Evolutionary conservation across 2,888 invertebrate species (phyloP).

Genomic region (Elegia similella): DNA sequence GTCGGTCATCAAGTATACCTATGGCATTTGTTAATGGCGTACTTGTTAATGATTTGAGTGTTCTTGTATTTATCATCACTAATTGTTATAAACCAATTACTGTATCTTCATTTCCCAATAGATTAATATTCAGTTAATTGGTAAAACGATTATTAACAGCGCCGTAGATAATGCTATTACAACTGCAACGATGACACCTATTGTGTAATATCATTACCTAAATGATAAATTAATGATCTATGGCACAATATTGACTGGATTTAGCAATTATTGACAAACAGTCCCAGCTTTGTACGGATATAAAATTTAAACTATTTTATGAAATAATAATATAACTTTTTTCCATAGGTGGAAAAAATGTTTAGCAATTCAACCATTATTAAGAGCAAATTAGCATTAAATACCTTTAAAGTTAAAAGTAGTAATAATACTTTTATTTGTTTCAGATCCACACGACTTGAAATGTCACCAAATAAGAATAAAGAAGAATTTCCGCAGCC

Average conservation of each 20-base stretch:
- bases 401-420: too few species aligned
- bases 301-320: too few species aligned
- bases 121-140: background rate
- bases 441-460: slow-evolving; percentile 46
- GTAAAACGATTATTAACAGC: background rate
- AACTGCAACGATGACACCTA: background rate
- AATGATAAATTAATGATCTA: background rate
- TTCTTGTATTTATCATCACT: background rate
- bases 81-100: background rate
- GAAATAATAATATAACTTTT: too few species aligned
- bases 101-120: background rate
- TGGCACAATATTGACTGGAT: background rate
- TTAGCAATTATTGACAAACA: background rate
- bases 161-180: background rate
- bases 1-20: background rate
- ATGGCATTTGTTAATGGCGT: background rate
- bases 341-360: too few species aligned
- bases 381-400: too few species aligned
- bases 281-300: too few species aligned
- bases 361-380: too few species aligned
- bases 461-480: slow-evolving; percentile 46
- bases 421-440: slow-evolving; percentile 30
- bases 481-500: slow-evolving; percentile 63
- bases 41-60: background rate
- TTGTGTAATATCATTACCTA: background rate